Evolutionary conservation across 2,113 vertebrate genomes (phyloP).

Genomic region (Rhinopomastus cyanomelas): DNA sequence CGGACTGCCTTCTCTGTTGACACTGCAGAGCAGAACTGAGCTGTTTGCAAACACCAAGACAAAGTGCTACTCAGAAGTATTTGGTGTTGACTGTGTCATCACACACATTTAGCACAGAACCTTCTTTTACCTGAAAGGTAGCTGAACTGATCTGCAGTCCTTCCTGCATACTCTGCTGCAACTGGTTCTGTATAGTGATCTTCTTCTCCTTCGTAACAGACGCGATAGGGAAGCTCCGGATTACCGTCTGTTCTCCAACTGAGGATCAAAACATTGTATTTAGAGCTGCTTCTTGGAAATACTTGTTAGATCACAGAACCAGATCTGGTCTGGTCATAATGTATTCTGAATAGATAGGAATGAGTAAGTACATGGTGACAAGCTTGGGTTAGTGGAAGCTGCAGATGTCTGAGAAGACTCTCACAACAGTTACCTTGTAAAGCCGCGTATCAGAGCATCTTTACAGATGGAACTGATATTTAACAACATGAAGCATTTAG

Average conservation of each 20-base stretch:
- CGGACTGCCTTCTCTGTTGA: background rate
- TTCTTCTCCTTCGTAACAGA: conserved; percentile 97
- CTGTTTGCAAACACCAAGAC: background rate
- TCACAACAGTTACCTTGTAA: background rate
- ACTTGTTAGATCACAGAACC: background rate
- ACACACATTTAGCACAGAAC: background rate
- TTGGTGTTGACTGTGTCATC: background rate
- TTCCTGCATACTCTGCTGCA: conserved; percentile 96
- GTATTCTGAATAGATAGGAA: background rate
- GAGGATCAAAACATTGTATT: conserved; percentile 20
- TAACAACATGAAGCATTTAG: background rate
- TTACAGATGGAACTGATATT: background rate
- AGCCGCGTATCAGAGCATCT: background rate
- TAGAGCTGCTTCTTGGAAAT: background rate
- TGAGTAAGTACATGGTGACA: background rate
- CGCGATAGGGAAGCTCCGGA: conserved; percentile 92
- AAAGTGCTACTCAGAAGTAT: background rate
- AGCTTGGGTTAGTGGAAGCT: background rate
- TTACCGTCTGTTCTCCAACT: conserved; percentile 95
- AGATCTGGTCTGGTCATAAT: background rate
- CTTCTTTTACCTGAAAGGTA: conserved; percentile 87
- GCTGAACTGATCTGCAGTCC: conserved; percentile 94
- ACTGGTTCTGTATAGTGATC: conserved; percentile 93
- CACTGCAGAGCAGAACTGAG: background rate
- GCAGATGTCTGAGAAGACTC: background rate